Base-by-base conservation (phyloP, 1,140 invertebrate species). In the Drosophila gunungcola region DNA sequence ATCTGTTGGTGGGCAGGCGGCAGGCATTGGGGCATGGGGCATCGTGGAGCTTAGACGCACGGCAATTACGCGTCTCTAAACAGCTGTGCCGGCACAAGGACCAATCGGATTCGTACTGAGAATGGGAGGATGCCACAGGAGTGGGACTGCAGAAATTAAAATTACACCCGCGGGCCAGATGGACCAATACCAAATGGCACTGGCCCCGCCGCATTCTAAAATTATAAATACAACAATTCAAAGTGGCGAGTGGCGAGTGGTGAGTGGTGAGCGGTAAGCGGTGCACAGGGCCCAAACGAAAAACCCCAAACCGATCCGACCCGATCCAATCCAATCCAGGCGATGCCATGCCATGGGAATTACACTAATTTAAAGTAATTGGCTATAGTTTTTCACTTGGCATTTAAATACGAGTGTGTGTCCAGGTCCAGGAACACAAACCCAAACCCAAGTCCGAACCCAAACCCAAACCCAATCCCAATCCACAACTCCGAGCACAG, bases 311-410 rank as follows among this genome's bases (percentile, higher is more conserved):
- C 72, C 72, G 48, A 76, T 76, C 73, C 73, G 36, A 74, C 63
- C 51, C 73, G 36, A 74, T 73, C 51, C 73, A 57, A 67, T 63
- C 63, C 70, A 45, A 81, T 75, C 56, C 65, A 34, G 60, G 45
- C 62, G 42, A 79, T 74, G 62, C 75, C 65, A 42, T 56, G 53
- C 69, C 84, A 89, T 88, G 84, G 85, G 90, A 91, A 91, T 91
- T 91, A 91, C 90, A 91, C 90, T 91, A 91, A 91, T 91, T 91
- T 91, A 86, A 88, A 90, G 82, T 91, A 91, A 91, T 91, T 91
- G 90, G 80, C 82, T 90, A 89, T 84, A 76, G 85, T 84, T 84
- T 91, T 91, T 86, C 80, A 89, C 85, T 89, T 90, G 80, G 80
- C 84, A 88, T 89, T 91, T 90, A 90, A 90, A 90, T 90, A 73